Conservation (phyloP, 2,888 invertebrate genomes). For the Caenorhabditis sinica region DNA sequence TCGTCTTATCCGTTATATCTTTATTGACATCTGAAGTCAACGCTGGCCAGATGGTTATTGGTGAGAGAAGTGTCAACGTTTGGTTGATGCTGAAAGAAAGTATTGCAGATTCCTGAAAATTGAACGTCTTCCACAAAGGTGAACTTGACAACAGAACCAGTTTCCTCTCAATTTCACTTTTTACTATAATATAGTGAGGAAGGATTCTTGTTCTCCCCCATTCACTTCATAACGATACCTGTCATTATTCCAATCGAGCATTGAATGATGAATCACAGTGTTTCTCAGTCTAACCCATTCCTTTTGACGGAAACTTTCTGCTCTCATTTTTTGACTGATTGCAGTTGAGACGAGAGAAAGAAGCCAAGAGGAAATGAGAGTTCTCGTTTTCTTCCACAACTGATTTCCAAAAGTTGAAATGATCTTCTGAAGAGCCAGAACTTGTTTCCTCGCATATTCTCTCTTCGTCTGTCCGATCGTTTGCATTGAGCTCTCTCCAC, state of each 20-base stretch:
- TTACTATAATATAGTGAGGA: not conserved
- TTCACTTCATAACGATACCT: constrained; percentile 19
- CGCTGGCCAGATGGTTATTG: constrained; percentile 35
- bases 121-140: not conserved
- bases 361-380: constrained; percentile 44
- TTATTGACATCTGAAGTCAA: constrained; percentile 10
- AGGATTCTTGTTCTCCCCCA: constrained; percentile 11
- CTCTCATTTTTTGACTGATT: constrained; percentile 36
- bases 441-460: constrained; percentile 53
- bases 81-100: constrained; percentile 40
- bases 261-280: constrained; percentile 35
- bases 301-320: constrained; percentile 16
- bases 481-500: constrained; percentile 20
- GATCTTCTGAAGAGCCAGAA: constrained; percentile 49
- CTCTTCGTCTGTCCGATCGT: constrained; percentile 52
- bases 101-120: not conserved
- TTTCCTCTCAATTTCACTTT: constrained; percentile 36
- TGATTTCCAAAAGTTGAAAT: constrained; percentile 35
- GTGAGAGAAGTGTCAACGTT: constrained; percentile 10
- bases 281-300: constrained; percentile 54
- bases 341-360: constrained; percentile 24
- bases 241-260: constrained; percentile 57
- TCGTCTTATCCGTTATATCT: constrained; percentile 45
- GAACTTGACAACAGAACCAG: constrained; percentile 15
- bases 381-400: constrained; percentile 32